Percentiles rank a stretch among this genome's conserved stretches.
Evolutionary conservation across 2,888 invertebrate species (phyloP).

Genomic region (Boloria euphrosyne): DNA sequence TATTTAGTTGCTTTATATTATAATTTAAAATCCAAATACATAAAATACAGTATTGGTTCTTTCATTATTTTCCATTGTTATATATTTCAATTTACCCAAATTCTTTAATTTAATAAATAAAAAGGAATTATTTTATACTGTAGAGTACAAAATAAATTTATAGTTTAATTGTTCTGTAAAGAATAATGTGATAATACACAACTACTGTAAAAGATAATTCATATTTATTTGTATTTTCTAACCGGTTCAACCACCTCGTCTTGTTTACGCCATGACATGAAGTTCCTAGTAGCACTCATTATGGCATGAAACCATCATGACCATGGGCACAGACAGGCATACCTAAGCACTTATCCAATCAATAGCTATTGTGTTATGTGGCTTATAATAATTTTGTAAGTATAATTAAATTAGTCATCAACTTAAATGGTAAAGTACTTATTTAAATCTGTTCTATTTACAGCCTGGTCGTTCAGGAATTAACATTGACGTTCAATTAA

Average conservation of each 20-base stretch:
- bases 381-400: slow-evolving; percentile 24
- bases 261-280: slow-evolving; percentile 43
- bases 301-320: slow-evolving; percentile 50
- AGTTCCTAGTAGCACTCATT: slow-evolving; percentile 51
- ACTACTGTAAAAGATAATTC: slow-evolving; percentile 6
- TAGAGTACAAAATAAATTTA: too few species aligned
- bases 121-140: too few species aligned
- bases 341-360: slow-evolving; percentile 31
- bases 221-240: slow-evolving; percentile 43
- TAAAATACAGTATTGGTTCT: too few species aligned
- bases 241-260: slow-evolving; percentile 43
- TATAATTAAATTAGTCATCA: slow-evolving; percentile 25
- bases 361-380: slow-evolving; percentile 29
- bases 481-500: background rate
- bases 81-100: too few species aligned
- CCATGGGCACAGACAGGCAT: slow-evolving; percentile 37
- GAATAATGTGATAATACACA: too few species aligned
- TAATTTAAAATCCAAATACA: too few species aligned
- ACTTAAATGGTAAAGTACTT: slow-evolving; percentile 3
- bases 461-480: too few species aligned
- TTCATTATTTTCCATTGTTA: too few species aligned
- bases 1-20: too few species aligned
- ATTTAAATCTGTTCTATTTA: slow-evolving; percentile 17
- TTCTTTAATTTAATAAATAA: too few species aligned
- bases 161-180: too few species aligned